Percentiles rank a stretch among this genome's conserved stretches.
Evolutionary conservation across 2,797 vertebrate genomes (phyloP).

Genomic region (Cuniculus paca): DNA sequence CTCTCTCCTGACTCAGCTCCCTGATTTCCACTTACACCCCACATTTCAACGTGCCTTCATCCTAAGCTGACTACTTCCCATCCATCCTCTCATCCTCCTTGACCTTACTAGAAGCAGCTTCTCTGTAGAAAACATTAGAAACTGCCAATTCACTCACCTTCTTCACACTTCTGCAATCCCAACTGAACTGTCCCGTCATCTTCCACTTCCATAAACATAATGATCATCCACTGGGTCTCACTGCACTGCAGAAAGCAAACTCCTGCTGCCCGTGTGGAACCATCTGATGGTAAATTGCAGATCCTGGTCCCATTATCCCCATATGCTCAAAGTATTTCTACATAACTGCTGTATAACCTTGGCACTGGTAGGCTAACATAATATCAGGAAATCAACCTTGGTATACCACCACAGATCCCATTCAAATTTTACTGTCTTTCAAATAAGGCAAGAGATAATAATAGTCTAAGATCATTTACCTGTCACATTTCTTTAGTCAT

Average conservation of each 20-base stretch:
- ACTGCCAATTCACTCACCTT: background rate
- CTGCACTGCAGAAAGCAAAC: background rate
- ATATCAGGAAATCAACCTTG: background rate
- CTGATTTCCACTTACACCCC: background rate
- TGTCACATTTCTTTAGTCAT: background rate
- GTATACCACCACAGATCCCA: background rate
- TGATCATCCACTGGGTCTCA: background rate
- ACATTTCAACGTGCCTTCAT: background rate
- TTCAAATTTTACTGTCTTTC: background rate
- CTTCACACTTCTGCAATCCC: background rate
- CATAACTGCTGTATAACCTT: background rate
- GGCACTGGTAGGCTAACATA: background rate
- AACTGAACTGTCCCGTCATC: background rate
- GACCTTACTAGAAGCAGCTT: background rate
- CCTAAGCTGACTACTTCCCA: background rate
- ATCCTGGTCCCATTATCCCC: background rate
- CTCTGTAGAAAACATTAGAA: background rate
- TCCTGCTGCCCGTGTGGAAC: background rate
- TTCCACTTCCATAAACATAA: background rate
- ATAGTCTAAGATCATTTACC: background rate
- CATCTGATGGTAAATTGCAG: background rate
- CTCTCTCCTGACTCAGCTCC: background rate
- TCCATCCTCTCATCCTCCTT: background rate
- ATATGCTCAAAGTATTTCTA: background rate
- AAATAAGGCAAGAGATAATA: background rate